phyloP scores from a whole-genome alignment of 2,888 invertebrate species.

The Diplolepis rosae region DNA sequence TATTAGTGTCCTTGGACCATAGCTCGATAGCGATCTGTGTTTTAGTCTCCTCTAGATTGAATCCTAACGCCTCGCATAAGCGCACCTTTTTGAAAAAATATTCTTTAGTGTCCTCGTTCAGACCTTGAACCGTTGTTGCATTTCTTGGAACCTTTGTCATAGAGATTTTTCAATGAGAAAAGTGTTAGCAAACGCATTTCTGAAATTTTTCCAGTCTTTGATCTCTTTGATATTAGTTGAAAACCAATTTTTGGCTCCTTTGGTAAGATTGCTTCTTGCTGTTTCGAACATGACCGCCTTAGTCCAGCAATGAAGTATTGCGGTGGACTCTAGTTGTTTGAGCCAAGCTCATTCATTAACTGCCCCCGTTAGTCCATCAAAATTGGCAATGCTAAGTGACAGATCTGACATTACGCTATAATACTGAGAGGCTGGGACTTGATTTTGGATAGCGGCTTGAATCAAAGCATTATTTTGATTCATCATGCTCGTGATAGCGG shows the following conservation, averaged over 20 bases:
- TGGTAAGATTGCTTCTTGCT: neutral
- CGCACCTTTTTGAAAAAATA: slow-evolving; percentile 44
- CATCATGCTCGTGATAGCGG: neutral
- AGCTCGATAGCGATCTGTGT: slow-evolving; percentile 41
- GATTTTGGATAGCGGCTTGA: no score
- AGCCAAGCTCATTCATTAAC: neutral
- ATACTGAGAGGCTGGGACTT: neutral
- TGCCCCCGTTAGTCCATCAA: neutral
- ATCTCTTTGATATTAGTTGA: neutral
- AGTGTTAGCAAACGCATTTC: neutral
- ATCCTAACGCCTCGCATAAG: slow-evolving; percentile 34
- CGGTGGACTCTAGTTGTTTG: neutral
- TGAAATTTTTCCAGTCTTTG: neutral
- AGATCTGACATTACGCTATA: neutral
- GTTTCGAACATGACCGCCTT: neutral
- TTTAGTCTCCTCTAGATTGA: slow-evolving; percentile 35
- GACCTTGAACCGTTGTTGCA: slow-evolving; percentile 7
- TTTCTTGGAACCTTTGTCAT: neutral
- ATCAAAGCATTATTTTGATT: neutral
- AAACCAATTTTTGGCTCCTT: neutral
- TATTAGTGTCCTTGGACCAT: slow-evolving; percentile 35
- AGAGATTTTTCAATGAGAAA: neutral
- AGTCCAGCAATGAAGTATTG: neutral
- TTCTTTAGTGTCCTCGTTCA: slow-evolving; percentile 32
- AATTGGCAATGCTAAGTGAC: neutral